Evolutionary conservation across 2,797 vertebrate genomes (phyloP), one percentile per base, ranked within the genome.

Genomic region (Pipistrellus pipistrellus): DNA sequence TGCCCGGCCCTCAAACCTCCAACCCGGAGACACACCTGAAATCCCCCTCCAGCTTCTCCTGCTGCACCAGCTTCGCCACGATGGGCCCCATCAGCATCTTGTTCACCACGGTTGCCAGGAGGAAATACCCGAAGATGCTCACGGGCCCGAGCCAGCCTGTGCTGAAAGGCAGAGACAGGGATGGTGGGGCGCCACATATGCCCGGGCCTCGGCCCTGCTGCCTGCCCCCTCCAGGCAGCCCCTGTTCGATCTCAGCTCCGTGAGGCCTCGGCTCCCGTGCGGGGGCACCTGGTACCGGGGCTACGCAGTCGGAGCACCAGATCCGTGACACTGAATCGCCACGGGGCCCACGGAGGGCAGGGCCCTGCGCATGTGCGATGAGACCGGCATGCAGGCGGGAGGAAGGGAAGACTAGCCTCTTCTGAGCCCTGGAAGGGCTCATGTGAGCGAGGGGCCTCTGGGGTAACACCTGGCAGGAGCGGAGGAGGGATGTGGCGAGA

Each of bases 21-120:
- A 38, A 62, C 30, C 11, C 57, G 38, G 44, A 57, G 13, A 95
- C 97, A 32, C 77, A 99, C 99, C 99, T 99, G 98, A 99, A 99
- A 97, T 99, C 99, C 27, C 99, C 99, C 85, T 99, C 99, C 95
- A 99, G 98, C 96, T 99, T 99, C 97, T 99, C 99, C 96, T 99
- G 99, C 64, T 99, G 98, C 90, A 99, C 99, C 95, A 99, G 98
- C 85, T 99, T 99, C 0, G 98, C 98, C 93, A 99, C 98, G 66
- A 99, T 99, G 1, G 99, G 99, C 44, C 99, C 99, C 98, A 99
- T 99, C 46, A 99, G 97, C 55, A 98, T 92, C 97, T 99, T 99
- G 98, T 99, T 99, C 98, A 99, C 88, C 1, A 99, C 44, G 0
- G 99, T 99, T 55, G 99, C 99, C 32, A 99, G 94, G 81, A 99